Percentiles rank a stretch among this genome's conserved stretches.
These are phyloP conservation scores for Papilio polytes DNA, from an alignment of 1,140 invertebrate genomes.

Conservation along the genomic window DNA sequence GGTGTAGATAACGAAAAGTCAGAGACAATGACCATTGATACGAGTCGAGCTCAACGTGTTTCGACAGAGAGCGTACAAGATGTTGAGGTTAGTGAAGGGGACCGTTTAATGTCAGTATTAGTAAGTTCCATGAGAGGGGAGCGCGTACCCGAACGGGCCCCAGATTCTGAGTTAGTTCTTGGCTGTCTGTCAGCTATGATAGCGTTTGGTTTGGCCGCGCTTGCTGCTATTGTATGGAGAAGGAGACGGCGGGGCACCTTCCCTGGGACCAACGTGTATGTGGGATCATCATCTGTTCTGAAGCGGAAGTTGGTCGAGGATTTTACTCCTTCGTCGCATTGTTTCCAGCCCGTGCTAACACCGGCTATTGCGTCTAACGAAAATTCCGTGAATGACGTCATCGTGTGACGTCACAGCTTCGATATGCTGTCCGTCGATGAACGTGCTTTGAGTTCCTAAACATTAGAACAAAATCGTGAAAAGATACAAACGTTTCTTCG, in stretches of 20 bases:
- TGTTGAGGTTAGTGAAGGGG: conserved; percentile 83
- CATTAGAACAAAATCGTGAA: conserved; percentile 61
- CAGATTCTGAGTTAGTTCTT: conserved; percentile 83
- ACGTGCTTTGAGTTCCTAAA: conserved; percentile 81
- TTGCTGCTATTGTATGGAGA: conserved; percentile 82
- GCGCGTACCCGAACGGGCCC: conserved; percentile 77
- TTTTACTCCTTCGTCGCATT: conserved; percentile 78
- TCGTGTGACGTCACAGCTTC: conserved; percentile 86
- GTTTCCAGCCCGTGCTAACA: conserved; percentile 85
- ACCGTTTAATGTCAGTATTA: conserved; percentile 84
- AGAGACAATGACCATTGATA: conserved; percentile 86
- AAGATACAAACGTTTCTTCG: conserved; percentile 50
- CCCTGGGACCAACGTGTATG: conserved; percentile 85
- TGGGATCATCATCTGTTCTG: conserved; percentile 83
- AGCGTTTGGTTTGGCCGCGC: conserved; percentile 82
- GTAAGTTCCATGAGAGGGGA: conserved; percentile 85
- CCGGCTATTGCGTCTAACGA: conserved; percentile 76
- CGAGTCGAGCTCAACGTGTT: conserved; percentile 85
- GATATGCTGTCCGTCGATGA: conserved; percentile 81
- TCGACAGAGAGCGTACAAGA: conserved; percentile 86
- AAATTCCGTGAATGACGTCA: conserved; percentile 78
- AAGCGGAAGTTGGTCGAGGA: conserved; percentile 85
- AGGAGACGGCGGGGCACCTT: conserved; percentile 82
- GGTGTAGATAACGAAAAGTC: conserved; percentile 85
- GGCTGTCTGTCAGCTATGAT: conserved; percentile 84